A percentile compares a stretch with the other conserved stretches of the same genome.
Evolutionary conservation across 2,113 vertebrate species (phyloP).

Genomic region (Ammodytes dubius): DNA sequence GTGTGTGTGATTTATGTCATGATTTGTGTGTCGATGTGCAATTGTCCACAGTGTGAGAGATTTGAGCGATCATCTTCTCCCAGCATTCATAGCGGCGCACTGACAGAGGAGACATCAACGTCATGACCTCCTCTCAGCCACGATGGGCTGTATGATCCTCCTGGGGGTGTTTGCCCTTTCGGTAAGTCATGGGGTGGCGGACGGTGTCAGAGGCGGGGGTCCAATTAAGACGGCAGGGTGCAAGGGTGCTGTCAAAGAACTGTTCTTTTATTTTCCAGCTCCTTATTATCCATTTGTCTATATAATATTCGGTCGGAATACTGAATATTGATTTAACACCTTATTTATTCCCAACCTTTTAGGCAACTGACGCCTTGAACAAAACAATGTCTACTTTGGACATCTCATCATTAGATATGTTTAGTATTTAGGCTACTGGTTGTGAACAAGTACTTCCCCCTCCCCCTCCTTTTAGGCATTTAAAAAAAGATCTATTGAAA

Average conservation of each 20-base stretch:
- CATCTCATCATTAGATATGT: neutral
- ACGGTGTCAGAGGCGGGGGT: conserved; percentile 57
- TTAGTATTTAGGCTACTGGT: neutral
- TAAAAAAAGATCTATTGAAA: no score
- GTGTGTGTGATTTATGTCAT: conserved; percentile 36
- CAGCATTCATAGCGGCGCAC: conserved; percentile 31
- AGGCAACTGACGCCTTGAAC: neutral
- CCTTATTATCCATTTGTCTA: neutral
- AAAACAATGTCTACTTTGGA: neutral
- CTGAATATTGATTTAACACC: neutral
- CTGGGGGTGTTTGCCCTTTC: conserved; percentile 75
- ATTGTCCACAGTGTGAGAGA: conserved; percentile 41
- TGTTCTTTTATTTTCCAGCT: neutral
- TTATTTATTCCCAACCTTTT: neutral
- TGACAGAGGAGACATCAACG: conserved; percentile 56
- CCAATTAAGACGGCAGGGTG: conserved; percentile 65
- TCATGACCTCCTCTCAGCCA: conserved; percentile 59
- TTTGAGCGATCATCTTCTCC: conserved; percentile 20
- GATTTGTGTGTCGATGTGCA: conserved; percentile 33
- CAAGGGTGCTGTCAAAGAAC: conserved; percentile 42
- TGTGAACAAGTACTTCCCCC: neutral
- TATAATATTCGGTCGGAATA: neutral
- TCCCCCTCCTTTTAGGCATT: no score
- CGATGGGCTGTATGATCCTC: conserved; percentile 68
- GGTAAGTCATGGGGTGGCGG: conserved; percentile 53